Evolutionary conservation across 2,113 vertebrate species (phyloP), one percentile per base, ranked within the genome.

Genomic region (Genyomyrus donnyi): DNA sequence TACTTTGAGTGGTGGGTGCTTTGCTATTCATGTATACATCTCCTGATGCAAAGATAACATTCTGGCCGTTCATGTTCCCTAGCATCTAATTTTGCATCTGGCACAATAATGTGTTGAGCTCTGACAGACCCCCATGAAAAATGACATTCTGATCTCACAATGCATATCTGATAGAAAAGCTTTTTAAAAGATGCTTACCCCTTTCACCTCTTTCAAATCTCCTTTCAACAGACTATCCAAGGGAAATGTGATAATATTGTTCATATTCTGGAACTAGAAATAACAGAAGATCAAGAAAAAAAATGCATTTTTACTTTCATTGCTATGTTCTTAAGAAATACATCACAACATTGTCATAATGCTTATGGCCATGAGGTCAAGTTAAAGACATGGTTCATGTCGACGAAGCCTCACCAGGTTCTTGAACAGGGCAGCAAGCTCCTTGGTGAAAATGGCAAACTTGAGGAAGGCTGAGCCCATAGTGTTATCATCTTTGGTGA

Each of bases 191-290:
- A 87, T 9, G 83, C 97, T 0, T 95, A 99, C 98, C 97, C 98
- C 98, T 94, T 99, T 99, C 0, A 99, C 97, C 88, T 98, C 98
- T 93, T 98, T 99, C 85, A 99, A 94, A 93, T 99, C 98, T 90
- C 98, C 98, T 92, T 99, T 99, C 92, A 99, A 95, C 95, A 99
- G 95, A 91, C 97, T 98, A 95, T 99, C 98, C 96, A 99, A 94
- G 39, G 98, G 98, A 91, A 99, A 99, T 45, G 96, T 98, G 95
- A 99, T 99, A 93, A 99, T 99, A 95, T 99, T 99, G 96, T 97
- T 99, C 98, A 99, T 99, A 92, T 99, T 99, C 95, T 99, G 98
- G 93, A 98, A 94, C 98, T 99, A 94, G 42, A 88, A 62, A 70
- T 13, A 70, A 70, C 62, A 70, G n/a, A 27, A 3, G 3, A 87